A percentile compares a stretch with the other conserved stretches of the same genome.
These are phyloP conservation scores for Lethenteron reissneri DNA, from an alignment of 2,113 vertebrate genomes.

Conservation along the genomic window DNA sequence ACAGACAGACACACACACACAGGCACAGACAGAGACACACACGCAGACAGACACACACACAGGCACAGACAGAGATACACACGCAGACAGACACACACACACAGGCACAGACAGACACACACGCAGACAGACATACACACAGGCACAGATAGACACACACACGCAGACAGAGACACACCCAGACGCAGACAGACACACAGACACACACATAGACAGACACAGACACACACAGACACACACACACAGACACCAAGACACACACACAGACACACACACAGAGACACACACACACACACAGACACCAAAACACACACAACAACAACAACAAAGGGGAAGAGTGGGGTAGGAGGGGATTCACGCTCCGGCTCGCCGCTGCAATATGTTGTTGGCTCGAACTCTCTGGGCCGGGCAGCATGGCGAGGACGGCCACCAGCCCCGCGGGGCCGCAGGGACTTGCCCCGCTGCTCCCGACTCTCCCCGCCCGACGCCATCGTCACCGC, in stretches of 20 bases:
- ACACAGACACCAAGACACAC: background rate
- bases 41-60: background rate
- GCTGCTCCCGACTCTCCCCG: background rate
- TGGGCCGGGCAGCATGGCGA: background rate
- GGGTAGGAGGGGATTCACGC: background rate
- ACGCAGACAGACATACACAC: background rate
- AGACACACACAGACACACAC: background rate
- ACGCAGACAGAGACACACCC: too few relatives aligned
- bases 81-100: background rate
- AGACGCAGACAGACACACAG: background rate
- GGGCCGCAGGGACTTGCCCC: background rate
- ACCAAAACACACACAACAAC: background rate
- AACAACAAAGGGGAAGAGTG: background rate
- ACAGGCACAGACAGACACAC: background rate
- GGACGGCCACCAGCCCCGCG: background rate
- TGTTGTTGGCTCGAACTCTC: background rate
- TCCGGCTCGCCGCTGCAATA: background rate
- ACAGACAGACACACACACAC: background rate
- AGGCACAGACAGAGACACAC: background rate
- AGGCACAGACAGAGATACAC: background rate
- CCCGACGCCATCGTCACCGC: background rate
- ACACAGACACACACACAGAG: too few relatives aligned
- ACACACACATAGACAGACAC: background rate
- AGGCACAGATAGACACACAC: background rate
- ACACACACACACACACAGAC: background rate